These are phyloP conservation scores for Apotomis betuletana DNA, from an alignment of 2,888 invertebrate species.

Conservation along the genomic window DNA sequence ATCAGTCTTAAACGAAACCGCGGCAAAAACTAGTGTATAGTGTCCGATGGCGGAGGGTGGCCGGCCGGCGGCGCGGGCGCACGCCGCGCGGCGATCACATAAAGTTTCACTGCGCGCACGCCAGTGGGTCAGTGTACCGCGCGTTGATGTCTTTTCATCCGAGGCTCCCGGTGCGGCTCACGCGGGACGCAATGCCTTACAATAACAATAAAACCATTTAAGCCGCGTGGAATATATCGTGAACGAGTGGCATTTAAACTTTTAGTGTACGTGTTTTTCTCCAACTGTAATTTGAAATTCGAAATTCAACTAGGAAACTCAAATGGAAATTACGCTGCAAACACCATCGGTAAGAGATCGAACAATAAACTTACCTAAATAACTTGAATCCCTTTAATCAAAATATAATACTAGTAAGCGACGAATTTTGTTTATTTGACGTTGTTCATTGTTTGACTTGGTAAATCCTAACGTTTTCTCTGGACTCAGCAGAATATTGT, in stretches of 20 bases:
- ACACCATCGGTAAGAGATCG: neutral
- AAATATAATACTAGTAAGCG: no score
- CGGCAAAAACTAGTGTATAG: neutral
- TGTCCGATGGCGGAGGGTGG: neutral
- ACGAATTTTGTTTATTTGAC: no score
- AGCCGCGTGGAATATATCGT: neutral
- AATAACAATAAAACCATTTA: neutral
- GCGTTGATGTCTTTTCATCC: constrained; percentile 66
- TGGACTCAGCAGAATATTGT: no score
- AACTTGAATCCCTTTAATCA: no score
- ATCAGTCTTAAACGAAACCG: neutral
- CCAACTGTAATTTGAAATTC: neutral
- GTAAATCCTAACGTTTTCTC: no score
- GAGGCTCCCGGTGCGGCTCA: constrained; percentile 42
- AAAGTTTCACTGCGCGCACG: constrained; percentile 41
- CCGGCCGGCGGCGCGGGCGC: neutral
- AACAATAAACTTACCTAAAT: neutral
- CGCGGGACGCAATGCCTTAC: neutral
- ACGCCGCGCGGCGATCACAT: constrained; percentile 35
- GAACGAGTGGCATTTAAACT: neutral
- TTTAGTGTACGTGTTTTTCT: neutral
- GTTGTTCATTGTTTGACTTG: no score
- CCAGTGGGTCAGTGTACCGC: constrained; percentile 59
- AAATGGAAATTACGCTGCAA: neutral
- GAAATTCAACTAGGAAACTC: neutral